Evolutionary conservation across 2,888 invertebrate species (phyloP).

Genomic region (Morpho helenor): DNA sequence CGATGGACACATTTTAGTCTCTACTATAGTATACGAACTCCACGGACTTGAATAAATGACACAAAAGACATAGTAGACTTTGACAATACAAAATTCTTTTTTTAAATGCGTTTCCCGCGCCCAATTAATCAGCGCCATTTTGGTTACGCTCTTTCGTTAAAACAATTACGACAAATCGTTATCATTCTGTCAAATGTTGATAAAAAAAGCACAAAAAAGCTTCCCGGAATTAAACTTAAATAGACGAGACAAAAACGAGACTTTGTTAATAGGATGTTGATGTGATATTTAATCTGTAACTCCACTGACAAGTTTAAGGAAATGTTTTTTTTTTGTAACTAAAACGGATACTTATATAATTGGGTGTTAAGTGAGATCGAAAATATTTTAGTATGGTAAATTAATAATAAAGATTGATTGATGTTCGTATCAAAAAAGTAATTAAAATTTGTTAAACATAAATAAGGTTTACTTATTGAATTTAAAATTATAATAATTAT

Average conservation of each 20-base stretch:
- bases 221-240: constrained; percentile 27
- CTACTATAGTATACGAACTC: no score
- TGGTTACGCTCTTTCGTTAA: constrained; percentile 64
- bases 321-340: constrained; percentile 8
- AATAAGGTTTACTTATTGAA: no score
- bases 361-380: constrained; percentile 1
- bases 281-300: constrained; percentile 17
- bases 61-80: background rate
- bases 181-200: constrained; percentile 59
- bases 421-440: no score
- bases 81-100: constrained; percentile 39
- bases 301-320: constrained; percentile 14
- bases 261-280: constrained; percentile 25
- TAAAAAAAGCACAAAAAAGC: constrained; percentile 34
- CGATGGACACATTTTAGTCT: no score
- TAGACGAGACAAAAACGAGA: constrained; percentile 21
- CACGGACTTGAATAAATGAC: no score
- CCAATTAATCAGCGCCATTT: constrained; percentile 54
- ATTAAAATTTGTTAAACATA: no score
- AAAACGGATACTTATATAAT: no score
- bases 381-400: background rate
- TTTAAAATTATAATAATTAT: no score
- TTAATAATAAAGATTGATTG: no score
- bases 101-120: constrained; percentile 33
- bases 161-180: constrained; percentile 60